Evolutionary conservation across 2,888 invertebrate species (phyloP).

Genomic region (Diploptera punctata): DNA sequence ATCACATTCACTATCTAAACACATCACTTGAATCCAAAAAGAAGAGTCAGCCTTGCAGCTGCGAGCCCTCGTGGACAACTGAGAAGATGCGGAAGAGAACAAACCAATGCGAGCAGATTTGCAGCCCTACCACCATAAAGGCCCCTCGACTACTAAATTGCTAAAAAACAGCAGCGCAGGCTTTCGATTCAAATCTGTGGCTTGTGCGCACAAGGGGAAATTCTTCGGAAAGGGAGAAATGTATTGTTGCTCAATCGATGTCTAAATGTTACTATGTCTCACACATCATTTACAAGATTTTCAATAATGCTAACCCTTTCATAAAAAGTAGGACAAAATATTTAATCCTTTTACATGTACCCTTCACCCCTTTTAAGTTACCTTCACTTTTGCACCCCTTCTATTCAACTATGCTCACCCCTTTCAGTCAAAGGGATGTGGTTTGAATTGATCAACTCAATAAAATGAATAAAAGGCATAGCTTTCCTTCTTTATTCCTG

Average conservation of each 20-base stretch:
- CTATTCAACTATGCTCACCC: constrained; percentile 29
- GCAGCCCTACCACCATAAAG: constrained; percentile 29
- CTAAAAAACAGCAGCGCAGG: constrained; percentile 25
- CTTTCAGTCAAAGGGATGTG: constrained; percentile 25
- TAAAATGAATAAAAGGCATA: too few species aligned
- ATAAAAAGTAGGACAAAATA: constrained; percentile 24
- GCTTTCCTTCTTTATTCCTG: too few species aligned
- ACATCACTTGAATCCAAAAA: too few species aligned
- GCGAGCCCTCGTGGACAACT: constrained; percentile 24
- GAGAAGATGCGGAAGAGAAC: constrained; percentile 1
- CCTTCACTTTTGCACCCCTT: constrained; percentile 32
- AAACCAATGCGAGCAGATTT: neutral
- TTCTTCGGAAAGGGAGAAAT: constrained; percentile 12
- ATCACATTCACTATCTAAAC: too few species aligned
- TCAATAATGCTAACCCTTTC: constrained; percentile 38
- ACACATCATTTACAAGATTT: constrained; percentile 34
- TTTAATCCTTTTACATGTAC: constrained; percentile 34
- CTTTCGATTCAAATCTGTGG: constrained; percentile 13
- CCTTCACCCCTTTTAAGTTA: constrained; percentile 27
- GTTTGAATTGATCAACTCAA: constrained; percentile 11
- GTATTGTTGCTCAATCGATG: constrained; percentile 32
- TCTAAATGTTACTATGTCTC: constrained; percentile 26
- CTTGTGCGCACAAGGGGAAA: constrained; percentile 31
- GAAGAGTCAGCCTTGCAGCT: constrained; percentile 3
- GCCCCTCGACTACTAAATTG: constrained; percentile 31